phyloP scores from a whole-genome alignment of 2,888 invertebrate genomes.

The Micoletzkya japonica region DNA sequence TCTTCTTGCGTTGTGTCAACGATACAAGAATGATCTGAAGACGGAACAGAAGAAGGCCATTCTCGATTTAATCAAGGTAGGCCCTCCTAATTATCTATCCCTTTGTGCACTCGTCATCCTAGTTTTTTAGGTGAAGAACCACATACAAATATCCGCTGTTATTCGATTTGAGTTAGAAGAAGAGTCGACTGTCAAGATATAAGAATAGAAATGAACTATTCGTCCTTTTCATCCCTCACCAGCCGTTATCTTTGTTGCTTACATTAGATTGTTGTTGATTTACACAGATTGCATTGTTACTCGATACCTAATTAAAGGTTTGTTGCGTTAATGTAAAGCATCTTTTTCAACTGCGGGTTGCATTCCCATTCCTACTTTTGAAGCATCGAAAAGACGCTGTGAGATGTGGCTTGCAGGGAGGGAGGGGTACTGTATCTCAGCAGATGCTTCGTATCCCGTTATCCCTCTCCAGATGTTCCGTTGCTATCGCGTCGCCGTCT shows the following conservation, averaged over 20 bases:
- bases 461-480: too few relatives aligned
- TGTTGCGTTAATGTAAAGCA: background rate
- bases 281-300: too few relatives aligned
- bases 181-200: too few relatives aligned
- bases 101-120: background rate
- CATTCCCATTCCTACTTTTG: background rate
- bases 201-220: too few relatives aligned
- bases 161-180: constrained; percentile 23
- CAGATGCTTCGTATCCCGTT: constrained; percentile 15
- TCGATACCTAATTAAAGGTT: background rate
- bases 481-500: too few relatives aligned
- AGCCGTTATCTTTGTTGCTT: too few relatives aligned
- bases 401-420: too few relatives aligned
- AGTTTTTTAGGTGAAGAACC: constrained; percentile 15
- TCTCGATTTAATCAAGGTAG: constrained; percentile 73
- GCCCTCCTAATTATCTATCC: too few relatives aligned
- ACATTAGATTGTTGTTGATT: too few relatives aligned
- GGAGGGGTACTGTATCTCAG: too few relatives aligned
- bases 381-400: background rate
- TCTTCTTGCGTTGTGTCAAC: constrained; percentile 86
- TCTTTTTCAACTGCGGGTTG: too few relatives aligned
- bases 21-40: constrained; percentile 91
- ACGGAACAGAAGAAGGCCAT: constrained; percentile 87
- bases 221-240: too few relatives aligned
- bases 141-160: constrained; percentile 21